Evolutionary conservation across 1,140 invertebrate genomes (phyloP).

Genomic region (Drosophila tropicalis): DNA sequence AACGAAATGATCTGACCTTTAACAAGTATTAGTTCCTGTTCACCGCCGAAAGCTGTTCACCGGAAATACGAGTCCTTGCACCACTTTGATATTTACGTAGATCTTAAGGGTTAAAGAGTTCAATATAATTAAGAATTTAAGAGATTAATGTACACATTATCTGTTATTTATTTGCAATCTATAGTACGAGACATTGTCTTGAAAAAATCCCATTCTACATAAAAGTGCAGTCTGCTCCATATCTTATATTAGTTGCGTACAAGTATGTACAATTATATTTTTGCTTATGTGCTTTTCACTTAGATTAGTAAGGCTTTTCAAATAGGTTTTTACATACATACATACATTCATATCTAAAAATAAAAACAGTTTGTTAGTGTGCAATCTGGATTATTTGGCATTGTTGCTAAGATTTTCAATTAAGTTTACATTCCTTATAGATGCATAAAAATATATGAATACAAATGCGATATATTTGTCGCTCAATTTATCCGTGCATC

Average conservation of each 20-base stretch:
- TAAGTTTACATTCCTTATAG: conserved; percentile 12
- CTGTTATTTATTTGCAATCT: conserved; percentile 4
- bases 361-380: conserved; percentile 33
- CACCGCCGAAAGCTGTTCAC: too few relatives aligned
- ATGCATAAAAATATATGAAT: conserved; percentile 22
- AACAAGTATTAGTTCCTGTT: too few relatives aligned
- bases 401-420: conserved; percentile 10
- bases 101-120: background rate
- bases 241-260: conserved; percentile 44
- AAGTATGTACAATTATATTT: conserved; percentile 34
- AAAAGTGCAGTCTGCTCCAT: conserved; percentile 50
- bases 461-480: conserved; percentile 33
- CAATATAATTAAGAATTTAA: background rate
- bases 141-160: background rate
- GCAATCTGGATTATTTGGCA: conserved; percentile 22
- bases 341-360: conserved; percentile 50
- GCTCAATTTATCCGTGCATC: conserved; percentile 31
- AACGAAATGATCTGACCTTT: too few relatives aligned
- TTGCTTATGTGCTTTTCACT: conserved; percentile 48
- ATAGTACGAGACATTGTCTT: background rate
- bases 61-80: too few relatives aligned
- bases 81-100: too few relatives aligned
- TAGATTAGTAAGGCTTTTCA: conserved; percentile 66
- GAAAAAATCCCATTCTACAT: conserved; percentile 32
- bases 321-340: conserved; percentile 50